Percentiles rank a stretch among this genome's conserved stretches.
Conservation (phyloP, 2,113 vertebrate species). For the Sarotherodon lohbergeri region DNA sequence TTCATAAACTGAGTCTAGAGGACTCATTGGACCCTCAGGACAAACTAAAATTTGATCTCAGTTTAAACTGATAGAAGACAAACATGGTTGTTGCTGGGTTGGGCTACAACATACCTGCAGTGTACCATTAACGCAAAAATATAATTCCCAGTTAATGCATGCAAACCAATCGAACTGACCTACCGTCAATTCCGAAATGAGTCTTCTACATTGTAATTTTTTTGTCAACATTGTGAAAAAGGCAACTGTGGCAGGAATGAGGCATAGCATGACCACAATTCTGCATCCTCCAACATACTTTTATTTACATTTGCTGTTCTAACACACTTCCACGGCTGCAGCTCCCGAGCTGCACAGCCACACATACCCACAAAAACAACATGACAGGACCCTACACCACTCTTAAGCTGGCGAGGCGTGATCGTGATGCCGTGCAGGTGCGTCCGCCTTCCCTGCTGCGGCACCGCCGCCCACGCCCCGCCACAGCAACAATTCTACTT, state of each 20-base stretch:
- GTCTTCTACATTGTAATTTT: background rate
- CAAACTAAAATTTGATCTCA: background rate
- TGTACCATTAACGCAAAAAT: background rate
- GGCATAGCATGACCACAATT: background rate
- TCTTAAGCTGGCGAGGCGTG: background rate
- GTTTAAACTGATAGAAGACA: background rate
- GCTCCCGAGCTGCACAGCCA: background rate
- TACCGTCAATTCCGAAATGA: background rate
- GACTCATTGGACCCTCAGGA: background rate
- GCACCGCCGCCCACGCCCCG: no score
- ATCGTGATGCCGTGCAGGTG: background rate
- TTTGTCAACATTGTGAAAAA: background rate
- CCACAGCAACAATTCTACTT: background rate
- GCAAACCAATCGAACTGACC: background rate
- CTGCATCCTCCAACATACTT: rapidly evolving
- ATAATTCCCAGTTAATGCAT: background rate
- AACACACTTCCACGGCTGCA: background rate
- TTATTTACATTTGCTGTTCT: background rate
- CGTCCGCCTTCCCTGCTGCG: background rate
- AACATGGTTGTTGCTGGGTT: background rate
- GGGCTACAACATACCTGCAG: background rate
- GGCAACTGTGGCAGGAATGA: background rate
- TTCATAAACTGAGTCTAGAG: background rate
- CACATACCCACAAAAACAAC: background rate
- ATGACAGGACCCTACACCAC: background rate